phyloP scores from a whole-genome alignment of 2,113 vertebrate genomes.

The Gymnarchus niloticus region DNA sequence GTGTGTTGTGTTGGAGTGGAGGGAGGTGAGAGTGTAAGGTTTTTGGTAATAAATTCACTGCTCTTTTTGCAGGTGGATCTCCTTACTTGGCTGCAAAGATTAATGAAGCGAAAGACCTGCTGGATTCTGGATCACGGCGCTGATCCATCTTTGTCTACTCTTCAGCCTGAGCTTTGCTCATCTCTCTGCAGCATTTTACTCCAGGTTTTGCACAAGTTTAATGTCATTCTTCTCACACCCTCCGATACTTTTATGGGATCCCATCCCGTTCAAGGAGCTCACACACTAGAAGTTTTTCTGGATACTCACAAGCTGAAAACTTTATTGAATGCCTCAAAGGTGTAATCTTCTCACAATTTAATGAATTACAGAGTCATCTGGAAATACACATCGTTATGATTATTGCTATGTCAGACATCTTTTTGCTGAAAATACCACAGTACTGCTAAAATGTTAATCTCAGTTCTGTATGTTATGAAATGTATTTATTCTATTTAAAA shows the following conservation, averaged over 20 bases:
- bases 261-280: neutral
- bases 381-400: neutral
- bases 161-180: neutral
- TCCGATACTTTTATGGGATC: neutral
- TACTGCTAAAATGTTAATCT: neutral
- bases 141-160: constrained; percentile 40
- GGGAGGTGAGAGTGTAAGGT: neutral
- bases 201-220: neutral
- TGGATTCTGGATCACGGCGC: constrained; percentile 63
- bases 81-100: constrained; percentile 78
- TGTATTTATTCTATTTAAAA: neutral
- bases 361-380: neutral
- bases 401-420: neutral
- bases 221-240: neutral
- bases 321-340: neutral
- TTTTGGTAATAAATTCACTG: constrained; percentile 17
- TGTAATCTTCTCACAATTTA: neutral
- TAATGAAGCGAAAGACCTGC: constrained; percentile 78
- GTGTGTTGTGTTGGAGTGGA: neutral
- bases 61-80: constrained; percentile 66
- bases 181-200: neutral
- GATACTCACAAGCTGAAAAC: neutral
- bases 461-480: neutral
- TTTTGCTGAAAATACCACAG: too few species aligned
- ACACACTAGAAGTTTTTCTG: neutral